A percentile compares a stretch with the other conserved stretches of the same genome.
Evolutionary conservation across 2,888 invertebrate species (phyloP).

Genomic region (Malacosoma neustria): DNA sequence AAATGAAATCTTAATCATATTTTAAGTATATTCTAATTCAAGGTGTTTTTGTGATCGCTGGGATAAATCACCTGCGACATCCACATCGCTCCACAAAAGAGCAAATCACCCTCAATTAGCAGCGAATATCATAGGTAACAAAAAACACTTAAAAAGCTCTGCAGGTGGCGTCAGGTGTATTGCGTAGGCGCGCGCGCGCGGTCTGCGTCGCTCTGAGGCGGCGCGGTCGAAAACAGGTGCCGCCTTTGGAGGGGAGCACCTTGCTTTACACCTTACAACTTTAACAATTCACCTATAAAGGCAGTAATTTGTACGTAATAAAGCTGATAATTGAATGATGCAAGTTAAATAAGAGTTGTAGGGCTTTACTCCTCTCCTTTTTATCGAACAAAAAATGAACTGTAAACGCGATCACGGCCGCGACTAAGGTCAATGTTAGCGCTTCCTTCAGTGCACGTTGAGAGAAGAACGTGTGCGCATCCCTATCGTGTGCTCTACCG

Average conservation of each 20-base stretch:
- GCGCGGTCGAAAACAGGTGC: conserved; percentile 64
- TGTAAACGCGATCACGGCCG: conserved; percentile 76
- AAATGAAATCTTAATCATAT: no score
- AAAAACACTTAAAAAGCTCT: conserved; percentile 12
- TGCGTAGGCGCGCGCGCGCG: conserved; percentile 40
- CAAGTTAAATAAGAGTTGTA: conserved; percentile 29
- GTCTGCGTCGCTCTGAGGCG: conserved; percentile 58
- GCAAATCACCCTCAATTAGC: background rate
- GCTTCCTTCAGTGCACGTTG: conserved; percentile 74
- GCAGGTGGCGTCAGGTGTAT: conserved; percentile 52
- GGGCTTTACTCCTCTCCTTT: conserved; percentile 75
- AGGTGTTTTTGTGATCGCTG: no score
- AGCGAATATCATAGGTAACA: conserved; percentile 7
- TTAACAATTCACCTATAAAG: conserved; percentile 16
- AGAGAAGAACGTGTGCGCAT: conserved; percentile 70
- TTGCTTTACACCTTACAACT: conserved; percentile 65
- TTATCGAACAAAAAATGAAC: conserved; percentile 76
- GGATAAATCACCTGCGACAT: background rate
- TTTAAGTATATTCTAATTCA: no score
- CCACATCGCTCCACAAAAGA: background rate
- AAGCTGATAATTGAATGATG: conserved; percentile 14
- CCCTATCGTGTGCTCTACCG: conserved; percentile 38
- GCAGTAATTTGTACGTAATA: conserved; percentile 14
- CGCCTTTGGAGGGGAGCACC: conserved; percentile 72
- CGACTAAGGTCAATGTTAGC: conserved; percentile 74